Evolutionary conservation across 2,888 invertebrate genomes (phyloP).

Genomic region (Bembecia ichneumoniformis): DNA sequence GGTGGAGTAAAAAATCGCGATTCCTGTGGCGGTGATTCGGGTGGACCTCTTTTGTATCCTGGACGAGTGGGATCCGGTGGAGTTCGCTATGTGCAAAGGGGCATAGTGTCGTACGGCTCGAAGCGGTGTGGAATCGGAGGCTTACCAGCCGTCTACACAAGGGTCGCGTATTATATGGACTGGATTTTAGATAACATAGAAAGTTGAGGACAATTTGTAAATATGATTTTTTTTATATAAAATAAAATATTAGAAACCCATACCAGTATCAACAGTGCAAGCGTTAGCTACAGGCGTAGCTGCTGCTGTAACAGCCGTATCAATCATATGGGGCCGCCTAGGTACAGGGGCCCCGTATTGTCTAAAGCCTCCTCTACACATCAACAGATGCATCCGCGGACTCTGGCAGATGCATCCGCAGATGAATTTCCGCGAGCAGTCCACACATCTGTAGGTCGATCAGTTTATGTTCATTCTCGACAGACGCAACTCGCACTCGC

Average conservation of each 20-base stretch:
- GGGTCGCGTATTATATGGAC: conserved; percentile 63
- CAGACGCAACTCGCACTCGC: not conserved
- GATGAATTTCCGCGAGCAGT: not conserved
- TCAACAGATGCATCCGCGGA: no score
- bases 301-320: no score
- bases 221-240: no score
- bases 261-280: no score
- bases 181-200: conserved; percentile 73
- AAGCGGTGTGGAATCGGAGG: conserved; percentile 61
- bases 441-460: not conserved
- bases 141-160: conserved; percentile 75
- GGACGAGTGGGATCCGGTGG: conserved; percentile 34
- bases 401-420: not conserved
- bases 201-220: not conserved
- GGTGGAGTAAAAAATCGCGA: conserved; percentile 69
- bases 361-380: not conserved
- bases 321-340: no score
- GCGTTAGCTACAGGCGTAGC: no score
- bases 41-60: conserved; percentile 74
- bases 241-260: no score
- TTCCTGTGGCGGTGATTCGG: conserved; percentile 78
- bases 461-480: conserved; percentile 3
- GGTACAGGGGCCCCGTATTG: no score
- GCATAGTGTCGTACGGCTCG: conserved; percentile 72
- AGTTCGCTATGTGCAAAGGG: conserved; percentile 70